Percentiles rank a stretch among this genome's conserved stretches.
Evolutionary conservation across 1,140 invertebrate species (phyloP).

Genomic region (Diabrotica virgifera): DNA sequence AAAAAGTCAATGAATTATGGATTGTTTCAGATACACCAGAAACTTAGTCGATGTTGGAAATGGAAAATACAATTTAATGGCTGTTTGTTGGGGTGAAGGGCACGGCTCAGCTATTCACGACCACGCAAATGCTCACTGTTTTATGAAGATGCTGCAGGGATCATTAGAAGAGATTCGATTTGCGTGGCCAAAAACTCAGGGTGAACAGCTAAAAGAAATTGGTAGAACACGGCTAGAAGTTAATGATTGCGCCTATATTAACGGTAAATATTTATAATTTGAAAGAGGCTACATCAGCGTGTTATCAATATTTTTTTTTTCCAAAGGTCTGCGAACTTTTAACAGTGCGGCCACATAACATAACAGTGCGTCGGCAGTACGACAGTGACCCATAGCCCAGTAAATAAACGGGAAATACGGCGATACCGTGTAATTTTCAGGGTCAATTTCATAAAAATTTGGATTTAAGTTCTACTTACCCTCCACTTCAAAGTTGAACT

Average conservation of each 20-base stretch:
- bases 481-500: no score
- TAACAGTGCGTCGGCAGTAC: no score
- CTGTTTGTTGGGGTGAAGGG: constrained; percentile 95
- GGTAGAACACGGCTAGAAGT: constrained; percentile 61
- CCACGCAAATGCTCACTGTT: constrained; percentile 94
- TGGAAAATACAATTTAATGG: constrained; percentile 96
- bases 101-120: constrained; percentile 95
- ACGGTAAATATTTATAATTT: constrained; percentile 76
- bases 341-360: no score
- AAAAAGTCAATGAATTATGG: no score
- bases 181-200: constrained; percentile 63
- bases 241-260: constrained; percentile 92
- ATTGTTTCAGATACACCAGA: constrained; percentile 74
- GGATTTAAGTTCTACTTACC: no score
- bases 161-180: constrained; percentile 70
- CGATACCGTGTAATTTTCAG: no score
- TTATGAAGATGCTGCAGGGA: constrained; percentile 88
- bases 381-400: no score
- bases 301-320: no score
- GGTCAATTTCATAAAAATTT: no score
- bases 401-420: no score
- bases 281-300: no score
- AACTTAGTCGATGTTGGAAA: constrained; percentile 94
- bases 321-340: no score
- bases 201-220: constrained; percentile 59